Evolutionary conservation across 1,140 invertebrate species (phyloP), one percentile per base, ranked within the genome.

Genomic region (Dendrolimus kikuchii): DNA sequence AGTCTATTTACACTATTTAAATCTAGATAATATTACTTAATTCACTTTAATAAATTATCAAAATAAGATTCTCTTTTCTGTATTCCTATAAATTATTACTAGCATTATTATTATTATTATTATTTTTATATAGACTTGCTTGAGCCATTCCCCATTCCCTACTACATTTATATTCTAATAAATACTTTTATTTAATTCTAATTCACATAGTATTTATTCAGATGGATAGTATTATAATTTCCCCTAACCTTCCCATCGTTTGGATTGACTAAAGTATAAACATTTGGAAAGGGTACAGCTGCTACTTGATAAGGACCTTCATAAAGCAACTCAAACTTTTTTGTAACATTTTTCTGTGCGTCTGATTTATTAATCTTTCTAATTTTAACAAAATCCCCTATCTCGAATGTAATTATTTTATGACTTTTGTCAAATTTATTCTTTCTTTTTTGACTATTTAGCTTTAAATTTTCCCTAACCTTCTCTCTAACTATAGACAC

Each of bases 271-370:
- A 67, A 48, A 23, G 44, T 56, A 42, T 67, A 57, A 3, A 62
- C 65, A 57, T 68, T 68, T 43, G 36, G 4, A 60, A 38, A 64
- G 0, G 66, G 62, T 41, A 44, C 51, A 7, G 51, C 51, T 4
- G 57, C 53, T 4, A 62, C 23, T 2, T 52, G 38, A 51, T 59
- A 62, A 45, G 57, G 60, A 0, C 60, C 60, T n/a, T 62, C 56
- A 51, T 62, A 62, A 38, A 53, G 37, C 5, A 38, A 10, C 10
- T 59, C 55, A 62, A 68, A 68, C 41, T 68, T 68, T 37, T 49
- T 59, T 38, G 47, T 65, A n/a, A 46, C 23, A 5, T 68, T 65
- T 6, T 55, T 45, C 7, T 57, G 4, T 6, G 59, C 48, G 60
- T 60, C 51, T 5, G 64, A 52, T 46, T 66, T 62, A 8, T 50